A percentile compares a stretch with the other conserved stretches of the same genome.
These are phyloP conservation scores for Fukomys damarensis DNA, from an alignment of 2,113 vertebrate species.

Conservation along the genomic window DNA sequence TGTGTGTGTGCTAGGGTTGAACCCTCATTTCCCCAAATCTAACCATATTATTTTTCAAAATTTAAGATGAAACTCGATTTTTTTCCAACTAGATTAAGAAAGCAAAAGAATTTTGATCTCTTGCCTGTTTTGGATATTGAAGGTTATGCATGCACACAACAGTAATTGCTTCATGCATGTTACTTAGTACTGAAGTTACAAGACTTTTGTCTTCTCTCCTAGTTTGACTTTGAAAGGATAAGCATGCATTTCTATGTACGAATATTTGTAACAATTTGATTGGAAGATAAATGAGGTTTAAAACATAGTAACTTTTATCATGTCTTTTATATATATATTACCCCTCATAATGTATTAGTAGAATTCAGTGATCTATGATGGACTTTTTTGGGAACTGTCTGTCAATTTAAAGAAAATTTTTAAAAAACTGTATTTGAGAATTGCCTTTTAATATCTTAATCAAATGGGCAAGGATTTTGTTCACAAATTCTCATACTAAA, in stretches of 20 bases:
- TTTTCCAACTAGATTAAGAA: constrained; percentile 9
- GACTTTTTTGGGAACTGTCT: neutral
- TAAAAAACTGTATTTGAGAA: neutral
- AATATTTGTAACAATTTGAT: neutral
- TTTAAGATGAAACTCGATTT: neutral
- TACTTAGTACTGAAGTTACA: neutral
- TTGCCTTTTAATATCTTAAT: neutral
- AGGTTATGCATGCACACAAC: neutral
- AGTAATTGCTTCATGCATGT: neutral
- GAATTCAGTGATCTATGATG: neutral
- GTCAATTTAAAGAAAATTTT: neutral
- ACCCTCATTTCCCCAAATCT: neutral
- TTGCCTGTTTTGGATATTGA: neutral
- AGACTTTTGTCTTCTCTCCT: neutral
- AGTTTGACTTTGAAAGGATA: constrained; percentile 22
- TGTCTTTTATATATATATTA: neutral
- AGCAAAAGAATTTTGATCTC: neutral
- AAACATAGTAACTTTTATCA: neutral
- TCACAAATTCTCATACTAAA: neutral
- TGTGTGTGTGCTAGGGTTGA: neutral
- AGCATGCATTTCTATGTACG: neutral
- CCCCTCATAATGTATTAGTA: neutral
- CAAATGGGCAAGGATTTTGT: neutral
- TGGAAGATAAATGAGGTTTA: neutral
- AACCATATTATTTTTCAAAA: neutral